These are phyloP conservation scores for Stegastes partitus DNA, from an alignment of 2,113 vertebrate species.

Conservation along the genomic window DNA sequence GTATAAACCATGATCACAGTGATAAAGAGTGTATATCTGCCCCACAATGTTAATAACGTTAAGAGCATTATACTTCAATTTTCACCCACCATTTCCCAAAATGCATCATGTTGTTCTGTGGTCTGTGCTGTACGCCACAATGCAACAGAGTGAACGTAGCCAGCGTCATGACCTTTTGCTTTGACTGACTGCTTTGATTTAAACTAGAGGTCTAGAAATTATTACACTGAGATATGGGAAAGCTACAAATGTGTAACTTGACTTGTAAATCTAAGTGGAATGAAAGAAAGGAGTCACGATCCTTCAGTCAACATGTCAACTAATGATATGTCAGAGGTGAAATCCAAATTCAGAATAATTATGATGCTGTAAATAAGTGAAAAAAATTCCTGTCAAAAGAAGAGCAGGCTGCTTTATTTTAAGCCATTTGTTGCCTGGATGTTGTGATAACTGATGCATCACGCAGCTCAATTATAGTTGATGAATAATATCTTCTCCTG, in stretches of 20 bases:
- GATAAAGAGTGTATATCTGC: background rate
- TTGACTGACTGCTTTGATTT: background rate
- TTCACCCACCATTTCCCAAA: background rate
- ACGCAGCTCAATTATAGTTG: conserved; percentile 19
- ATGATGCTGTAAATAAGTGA: background rate
- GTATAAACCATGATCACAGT: background rate
- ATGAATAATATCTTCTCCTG: conserved; percentile 37
- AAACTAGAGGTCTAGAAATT: background rate
- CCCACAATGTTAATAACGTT: background rate
- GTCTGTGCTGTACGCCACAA: background rate
- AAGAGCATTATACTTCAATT: background rate
- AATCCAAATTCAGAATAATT: background rate
- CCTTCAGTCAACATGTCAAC: background rate
- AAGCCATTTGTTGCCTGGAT: conserved; percentile 14
- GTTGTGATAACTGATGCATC: conserved; percentile 26
- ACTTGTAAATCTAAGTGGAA: background rate
- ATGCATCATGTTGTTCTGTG: background rate
- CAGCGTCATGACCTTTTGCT: background rate
- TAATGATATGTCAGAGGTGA: background rate
- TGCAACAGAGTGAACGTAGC: too few species aligned
- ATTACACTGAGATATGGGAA: background rate
- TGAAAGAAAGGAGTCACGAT: background rate
- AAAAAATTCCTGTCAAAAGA: background rate
- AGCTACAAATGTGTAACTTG: background rate
- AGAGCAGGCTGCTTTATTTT: conserved; percentile 12